Base-by-base conservation (phyloP, 2,888 invertebrate species). In the Listrodromus nycthemerus region DNA sequence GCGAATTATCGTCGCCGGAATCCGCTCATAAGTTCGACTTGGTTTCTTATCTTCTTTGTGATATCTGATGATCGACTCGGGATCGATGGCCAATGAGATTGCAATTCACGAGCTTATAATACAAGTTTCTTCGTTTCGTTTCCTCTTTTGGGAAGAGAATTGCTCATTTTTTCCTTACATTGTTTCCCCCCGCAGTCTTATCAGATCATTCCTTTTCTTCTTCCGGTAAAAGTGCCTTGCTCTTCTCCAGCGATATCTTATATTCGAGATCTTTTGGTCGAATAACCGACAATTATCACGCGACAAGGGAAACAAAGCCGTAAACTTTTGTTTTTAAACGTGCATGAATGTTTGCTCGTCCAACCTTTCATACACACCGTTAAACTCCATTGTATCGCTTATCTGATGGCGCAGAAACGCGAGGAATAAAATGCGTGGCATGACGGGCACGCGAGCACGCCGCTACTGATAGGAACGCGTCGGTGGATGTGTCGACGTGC, bases 391-490 rank as follows among this genome's bases (percentile, higher is more conserved):
- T 69, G 45, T 55, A 19, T 67, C 24, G 67, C 69, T 83, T 80
- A 80, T 83, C 83, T 73, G 45, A 50, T 69, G 27, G 30, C 48
- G 45, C 24, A 30, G 74, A 52, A 67, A 16, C 50, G 27, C 61
- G 55, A 24, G 37, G 45, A 58, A 30, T 52, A 69, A 55, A 69
- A 69, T 76, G 80, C 45, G 67, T 69, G 63, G 77, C 82, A 76
- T 66, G 73, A 75, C 85, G 75, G 80, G 81, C 71, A 55, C 58
- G 67, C 85, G 82, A 79, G 78, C 85, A 78, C 85, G 73, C 71
- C 80, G 80, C 84, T 81, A 84, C 84, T 84, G 84, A 84, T 84
- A 84, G 63, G 37, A 69, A 74, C 27, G 52, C 74, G 70, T 78
- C 41, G 70, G 24, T 63, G 37, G 50, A 50, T 37, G 69, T 69